Evolutionary conservation across 2,797 vertebrate species (phyloP).

Genomic region (Myripristis jacobus): DNA sequence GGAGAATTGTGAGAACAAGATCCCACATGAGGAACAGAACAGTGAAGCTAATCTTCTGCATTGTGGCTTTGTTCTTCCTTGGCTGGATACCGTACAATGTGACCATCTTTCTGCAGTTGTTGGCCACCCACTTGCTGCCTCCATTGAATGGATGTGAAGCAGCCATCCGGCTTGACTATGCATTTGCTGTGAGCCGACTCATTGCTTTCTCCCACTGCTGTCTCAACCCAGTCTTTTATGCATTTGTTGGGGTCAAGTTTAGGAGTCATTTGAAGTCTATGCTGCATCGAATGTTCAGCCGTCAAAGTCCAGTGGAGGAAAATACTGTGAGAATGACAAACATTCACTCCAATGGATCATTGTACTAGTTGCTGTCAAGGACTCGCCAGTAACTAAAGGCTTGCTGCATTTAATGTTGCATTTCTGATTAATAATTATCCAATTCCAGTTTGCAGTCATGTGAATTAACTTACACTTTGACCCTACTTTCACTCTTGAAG

Average conservation of each 20-base stretch:
- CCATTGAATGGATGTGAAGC: constrained; percentile 69
- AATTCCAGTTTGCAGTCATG: not conserved
- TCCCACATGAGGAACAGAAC: constrained; percentile 86
- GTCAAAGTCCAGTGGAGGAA: constrained; percentile 24
- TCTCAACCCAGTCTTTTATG: constrained; percentile 93
- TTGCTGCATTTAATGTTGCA: not conserved
- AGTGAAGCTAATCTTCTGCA: constrained; percentile 88
- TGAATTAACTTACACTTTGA: no score
- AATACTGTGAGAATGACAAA: constrained; percentile 34
- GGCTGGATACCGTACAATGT: constrained; percentile 94
- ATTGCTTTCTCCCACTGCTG: constrained; percentile 94
- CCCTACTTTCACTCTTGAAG: no score
- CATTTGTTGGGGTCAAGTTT: constrained; percentile 91
- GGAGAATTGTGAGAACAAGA: constrained; percentile 79
- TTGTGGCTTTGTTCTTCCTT: constrained; percentile 89
- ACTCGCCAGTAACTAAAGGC: not conserved
- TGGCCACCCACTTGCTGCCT: constrained; percentile 45
- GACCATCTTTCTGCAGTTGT: constrained; percentile 82
- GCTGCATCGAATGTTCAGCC: constrained; percentile 46
- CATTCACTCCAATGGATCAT: constrained; percentile 66
- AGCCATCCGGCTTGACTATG: constrained; percentile 73
- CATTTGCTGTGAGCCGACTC: constrained; percentile 81
- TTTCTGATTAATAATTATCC: not conserved
- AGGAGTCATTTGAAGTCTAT: constrained; percentile 85
- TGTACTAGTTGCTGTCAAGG: constrained; percentile 56